A percentile compares a stretch with the other conserved stretches of the same genome.
Conservation (phyloP, 37 sponge, comb jelly and placozoan species). For the Agelas oroides region DNA sequence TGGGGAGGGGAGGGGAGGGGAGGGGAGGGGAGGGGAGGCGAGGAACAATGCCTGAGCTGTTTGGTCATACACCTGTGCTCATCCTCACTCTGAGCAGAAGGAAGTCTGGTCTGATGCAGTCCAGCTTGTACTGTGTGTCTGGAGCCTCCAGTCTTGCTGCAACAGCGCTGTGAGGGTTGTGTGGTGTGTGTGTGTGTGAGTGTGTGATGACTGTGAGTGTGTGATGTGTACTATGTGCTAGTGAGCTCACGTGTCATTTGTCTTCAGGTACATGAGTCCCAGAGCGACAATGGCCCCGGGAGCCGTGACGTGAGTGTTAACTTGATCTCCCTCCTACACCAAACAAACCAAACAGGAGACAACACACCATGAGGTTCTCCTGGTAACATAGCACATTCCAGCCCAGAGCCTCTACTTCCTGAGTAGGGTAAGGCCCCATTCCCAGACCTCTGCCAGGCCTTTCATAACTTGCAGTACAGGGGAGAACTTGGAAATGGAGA, state of each 20-base stretch:
- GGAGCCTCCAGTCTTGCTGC: constrained; percentile 70
- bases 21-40: no score
- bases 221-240: no score
- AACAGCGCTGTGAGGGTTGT: constrained; percentile 22
- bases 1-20: not conserved
- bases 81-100: constrained; percentile 70
- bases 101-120: constrained; percentile 84
- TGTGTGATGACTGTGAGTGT: no score
- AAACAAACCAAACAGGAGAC: not conserved
- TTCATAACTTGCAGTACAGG: no score
- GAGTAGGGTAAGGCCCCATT: no score
- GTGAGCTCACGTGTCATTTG: constrained; percentile 61
- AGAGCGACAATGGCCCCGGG: constrained; percentile 92
- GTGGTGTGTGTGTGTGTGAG: no score
- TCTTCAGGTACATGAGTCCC: constrained; percentile 89
- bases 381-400: no score
- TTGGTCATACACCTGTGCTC: not conserved
- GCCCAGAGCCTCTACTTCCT: no score
- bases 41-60: not conserved
- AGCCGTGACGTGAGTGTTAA: constrained; percentile 87
- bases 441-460: no score
- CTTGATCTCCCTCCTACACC: constrained; percentile 71
- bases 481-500: no score
- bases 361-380: no score
- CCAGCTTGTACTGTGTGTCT: constrained; percentile 63